Percentiles rank a stretch among this genome's conserved stretches.
Evolutionary conservation across 2,888 invertebrate species (phyloP).

Genomic region (Chloroclystis v-ata): DNA sequence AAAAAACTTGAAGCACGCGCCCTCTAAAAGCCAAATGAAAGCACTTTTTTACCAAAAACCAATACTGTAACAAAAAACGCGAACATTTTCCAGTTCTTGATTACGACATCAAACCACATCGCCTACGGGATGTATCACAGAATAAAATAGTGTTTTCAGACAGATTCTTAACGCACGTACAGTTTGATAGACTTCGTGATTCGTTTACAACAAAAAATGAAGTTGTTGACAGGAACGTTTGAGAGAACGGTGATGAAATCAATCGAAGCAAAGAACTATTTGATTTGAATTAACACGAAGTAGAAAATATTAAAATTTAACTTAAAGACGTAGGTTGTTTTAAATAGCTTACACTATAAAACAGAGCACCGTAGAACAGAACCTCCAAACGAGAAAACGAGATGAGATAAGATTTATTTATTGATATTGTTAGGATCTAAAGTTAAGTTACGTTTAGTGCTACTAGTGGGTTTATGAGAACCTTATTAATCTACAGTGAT

Average conservation of each 20-base stretch:
- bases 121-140: conserved; percentile 34
- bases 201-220: conserved; percentile 42
- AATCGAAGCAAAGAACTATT: conserved; percentile 6
- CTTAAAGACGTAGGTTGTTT: conserved; percentile 2
- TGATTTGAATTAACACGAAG: conserved; percentile 1
- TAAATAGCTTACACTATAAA: not conserved
- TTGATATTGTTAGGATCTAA: too few relatives aligned
- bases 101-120: conserved; percentile 54
- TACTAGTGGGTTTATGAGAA: too few relatives aligned
- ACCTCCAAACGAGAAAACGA: conserved; percentile 8
- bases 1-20: conserved; percentile 39
- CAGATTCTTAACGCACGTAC: conserved; percentile 60
- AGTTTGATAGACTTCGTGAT: conserved; percentile 52
- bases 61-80: conserved; percentile 45
- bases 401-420: conserved; percentile 28
- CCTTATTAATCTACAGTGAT: too few relatives aligned
- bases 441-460: too few relatives aligned
- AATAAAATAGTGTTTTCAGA: conserved; percentile 12
- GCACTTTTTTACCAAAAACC: conserved; percentile 44
- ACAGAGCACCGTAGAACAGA: not conserved
- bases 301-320: not conserved
- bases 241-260: conserved; percentile 6
- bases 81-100: conserved; percentile 39
- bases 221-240: conserved; percentile 28
- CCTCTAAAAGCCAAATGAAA: conserved; percentile 33